Conservation (phyloP, 2,113 vertebrate genomes). For the Antechinus stuartii region DNA sequence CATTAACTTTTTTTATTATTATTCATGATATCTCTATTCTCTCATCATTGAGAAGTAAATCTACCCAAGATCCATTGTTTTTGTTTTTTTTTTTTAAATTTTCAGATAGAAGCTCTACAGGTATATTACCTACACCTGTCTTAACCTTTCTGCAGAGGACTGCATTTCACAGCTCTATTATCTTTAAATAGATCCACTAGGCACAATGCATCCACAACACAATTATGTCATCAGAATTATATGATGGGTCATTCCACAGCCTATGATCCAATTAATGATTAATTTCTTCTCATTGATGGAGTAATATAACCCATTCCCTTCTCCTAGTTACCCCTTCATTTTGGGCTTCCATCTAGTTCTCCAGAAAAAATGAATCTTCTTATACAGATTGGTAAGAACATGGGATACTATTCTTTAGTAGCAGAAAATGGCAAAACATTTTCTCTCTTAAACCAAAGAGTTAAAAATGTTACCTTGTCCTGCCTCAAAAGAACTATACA, state of each 20-base stretch:
- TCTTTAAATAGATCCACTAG: not conserved
- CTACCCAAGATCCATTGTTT: not conserved
- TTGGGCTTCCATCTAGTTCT: not conserved
- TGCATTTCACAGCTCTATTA: not conserved
- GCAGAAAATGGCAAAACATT: not conserved
- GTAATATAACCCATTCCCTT: not conserved
- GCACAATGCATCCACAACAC: not conserved
- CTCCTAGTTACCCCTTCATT: not conserved
- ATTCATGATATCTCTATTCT: not conserved
- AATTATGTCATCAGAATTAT: not conserved
- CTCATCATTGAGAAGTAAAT: not conserved
- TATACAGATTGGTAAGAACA: not conserved
- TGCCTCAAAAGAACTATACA: not conserved
- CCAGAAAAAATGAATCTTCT: not conserved
- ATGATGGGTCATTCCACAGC: not conserved
- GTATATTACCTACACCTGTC: not conserved
- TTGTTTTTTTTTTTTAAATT: too few relatives aligned
- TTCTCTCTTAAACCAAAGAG: not conserved
- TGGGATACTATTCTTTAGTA: not conserved
- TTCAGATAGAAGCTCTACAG: not conserved
- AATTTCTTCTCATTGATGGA: not conserved
- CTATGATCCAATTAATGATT: not conserved
- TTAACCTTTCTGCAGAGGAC: not conserved
- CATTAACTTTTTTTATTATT: not conserved
- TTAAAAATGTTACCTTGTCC: not conserved